Conservation (phyloP, 2,888 invertebrate species). For the Lepas anatifera region DNA sequence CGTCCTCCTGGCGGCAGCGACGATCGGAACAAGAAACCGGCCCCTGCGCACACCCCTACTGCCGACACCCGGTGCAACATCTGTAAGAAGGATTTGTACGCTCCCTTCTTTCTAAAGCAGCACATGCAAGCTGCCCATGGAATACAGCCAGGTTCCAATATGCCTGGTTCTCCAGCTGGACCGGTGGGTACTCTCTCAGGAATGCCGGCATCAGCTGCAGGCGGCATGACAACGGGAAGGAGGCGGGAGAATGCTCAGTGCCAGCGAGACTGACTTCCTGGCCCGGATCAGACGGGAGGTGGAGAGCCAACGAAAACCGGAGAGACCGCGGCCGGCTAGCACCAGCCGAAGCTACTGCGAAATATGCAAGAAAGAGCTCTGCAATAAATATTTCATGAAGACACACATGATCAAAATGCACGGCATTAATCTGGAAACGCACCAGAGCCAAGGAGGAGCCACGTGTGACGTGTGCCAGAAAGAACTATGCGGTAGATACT, state of each 20-base stretch:
- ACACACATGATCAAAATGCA: constrained; percentile 99
- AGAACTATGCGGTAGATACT: constrained; percentile 95
- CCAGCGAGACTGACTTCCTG: constrained; percentile 22
- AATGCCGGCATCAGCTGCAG: too few species aligned
- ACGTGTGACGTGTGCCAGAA: constrained; percentile 97
- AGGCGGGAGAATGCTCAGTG: too few species aligned
- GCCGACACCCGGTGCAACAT: constrained; percentile 37
- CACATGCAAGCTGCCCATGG: constrained; percentile 57
- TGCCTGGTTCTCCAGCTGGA: too few species aligned
- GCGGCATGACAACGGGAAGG: too few species aligned
- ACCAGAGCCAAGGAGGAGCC: constrained; percentile 71
- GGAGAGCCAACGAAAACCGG: constrained; percentile 19
- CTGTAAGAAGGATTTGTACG: constrained; percentile 49
- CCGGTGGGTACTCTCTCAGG: too few species aligned
- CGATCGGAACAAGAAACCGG: neutral
- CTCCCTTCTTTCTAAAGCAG: constrained; percentile 50
- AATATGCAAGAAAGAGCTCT: constrained; percentile 95
- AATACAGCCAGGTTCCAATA: constrained; percentile 33
- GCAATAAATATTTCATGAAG: constrained; percentile 99
- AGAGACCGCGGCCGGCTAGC: constrained; percentile 26
- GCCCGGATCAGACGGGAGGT: constrained; percentile 23
- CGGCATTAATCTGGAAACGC: constrained; percentile 84
- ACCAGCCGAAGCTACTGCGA: constrained; percentile 67
- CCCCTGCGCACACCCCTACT: neutral
- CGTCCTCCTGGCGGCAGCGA: neutral